Percentiles rank a stretch among this genome's conserved stretches.
Evolutionary conservation across 2,797 vertebrate genomes (phyloP).

Genomic region (Gadopsis marmoratus): DNA sequence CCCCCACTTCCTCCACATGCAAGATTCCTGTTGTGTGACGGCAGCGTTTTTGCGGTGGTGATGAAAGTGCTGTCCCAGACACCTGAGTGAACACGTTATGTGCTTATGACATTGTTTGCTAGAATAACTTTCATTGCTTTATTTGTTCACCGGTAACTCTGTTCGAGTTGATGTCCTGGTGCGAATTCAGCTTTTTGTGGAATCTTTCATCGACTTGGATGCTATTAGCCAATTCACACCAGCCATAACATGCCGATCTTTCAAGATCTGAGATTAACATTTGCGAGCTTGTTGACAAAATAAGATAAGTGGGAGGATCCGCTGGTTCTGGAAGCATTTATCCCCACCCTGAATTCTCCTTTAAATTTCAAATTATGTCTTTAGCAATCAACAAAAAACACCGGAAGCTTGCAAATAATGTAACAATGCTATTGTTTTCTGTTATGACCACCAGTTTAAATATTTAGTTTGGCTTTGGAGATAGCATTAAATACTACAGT

Average conservation of each 20-base stretch:
- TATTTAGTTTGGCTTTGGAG: background rate
- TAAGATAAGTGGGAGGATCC: background rate
- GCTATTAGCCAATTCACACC: conserved; percentile 13
- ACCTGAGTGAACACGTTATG: conserved; percentile 53
- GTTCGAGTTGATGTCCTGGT: conserved; percentile 28
- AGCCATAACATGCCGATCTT: background rate
- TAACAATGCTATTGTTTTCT: background rate
- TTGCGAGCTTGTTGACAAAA: background rate
- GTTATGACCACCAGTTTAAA: background rate
- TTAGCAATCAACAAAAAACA: no score
- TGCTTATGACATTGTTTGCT: conserved; percentile 56
- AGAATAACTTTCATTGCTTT: conserved; percentile 57
- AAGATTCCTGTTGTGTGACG: conserved; percentile 77
- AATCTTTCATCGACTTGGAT: conserved; percentile 24
- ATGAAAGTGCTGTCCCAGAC: conserved; percentile 64
- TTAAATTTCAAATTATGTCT: no score
- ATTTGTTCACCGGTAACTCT: conserved; percentile 36
- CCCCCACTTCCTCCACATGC: conserved; percentile 55
- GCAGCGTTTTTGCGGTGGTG: conserved; percentile 66
- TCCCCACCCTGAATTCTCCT: no score
- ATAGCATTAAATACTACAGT: background rate
- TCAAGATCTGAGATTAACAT: background rate
- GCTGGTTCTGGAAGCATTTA: background rate
- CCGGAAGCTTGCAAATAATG: background rate
- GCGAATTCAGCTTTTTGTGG: conserved; percentile 30